Evolutionary conservation across 1,140 invertebrate genomes (phyloP).

Genomic region (Sarcophaga peregrina): DNA sequence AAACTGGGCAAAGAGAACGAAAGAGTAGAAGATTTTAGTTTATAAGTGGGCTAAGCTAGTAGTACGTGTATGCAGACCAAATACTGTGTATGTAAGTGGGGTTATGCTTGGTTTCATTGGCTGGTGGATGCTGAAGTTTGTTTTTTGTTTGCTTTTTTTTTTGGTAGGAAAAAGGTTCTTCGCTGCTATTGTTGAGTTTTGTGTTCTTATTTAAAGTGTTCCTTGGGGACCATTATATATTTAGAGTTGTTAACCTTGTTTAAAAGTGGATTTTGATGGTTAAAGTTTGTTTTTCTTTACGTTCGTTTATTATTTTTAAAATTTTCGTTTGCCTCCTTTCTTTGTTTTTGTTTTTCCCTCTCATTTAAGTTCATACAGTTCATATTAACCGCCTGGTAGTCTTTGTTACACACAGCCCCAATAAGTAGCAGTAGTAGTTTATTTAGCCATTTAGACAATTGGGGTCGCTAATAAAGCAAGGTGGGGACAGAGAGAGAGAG

Average conservation of each 20-base stretch:
- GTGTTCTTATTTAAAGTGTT: constrained; percentile 28
- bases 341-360: neutral
- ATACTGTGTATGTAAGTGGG: neutral
- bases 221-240: constrained; percentile 32
- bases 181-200: neutral
- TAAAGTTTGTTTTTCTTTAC: constrained; percentile 32
- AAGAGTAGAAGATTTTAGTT: too few species aligned
- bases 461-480: neutral
- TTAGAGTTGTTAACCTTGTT: constrained; percentile 33
- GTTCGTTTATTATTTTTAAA: neutral
- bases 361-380: neutral
- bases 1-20: too few species aligned
- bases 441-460: constrained; percentile 37
- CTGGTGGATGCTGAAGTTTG: neutral
- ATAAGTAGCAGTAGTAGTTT: constrained; percentile 6
- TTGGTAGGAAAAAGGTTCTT: too few species aligned
- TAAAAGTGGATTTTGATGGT: constrained; percentile 39
- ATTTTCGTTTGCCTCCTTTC: neutral
- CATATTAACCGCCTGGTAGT: neutral
- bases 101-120: neutral
- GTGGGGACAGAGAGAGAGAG: neutral
- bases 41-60: neutral
- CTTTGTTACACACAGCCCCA: neutral
- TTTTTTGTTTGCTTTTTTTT: too few species aligned
- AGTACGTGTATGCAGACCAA: neutral